Evolutionary conservation across 1,140 invertebrate genomes (phyloP).

Genomic region (Camponotus pennsylvanicus): DNA sequence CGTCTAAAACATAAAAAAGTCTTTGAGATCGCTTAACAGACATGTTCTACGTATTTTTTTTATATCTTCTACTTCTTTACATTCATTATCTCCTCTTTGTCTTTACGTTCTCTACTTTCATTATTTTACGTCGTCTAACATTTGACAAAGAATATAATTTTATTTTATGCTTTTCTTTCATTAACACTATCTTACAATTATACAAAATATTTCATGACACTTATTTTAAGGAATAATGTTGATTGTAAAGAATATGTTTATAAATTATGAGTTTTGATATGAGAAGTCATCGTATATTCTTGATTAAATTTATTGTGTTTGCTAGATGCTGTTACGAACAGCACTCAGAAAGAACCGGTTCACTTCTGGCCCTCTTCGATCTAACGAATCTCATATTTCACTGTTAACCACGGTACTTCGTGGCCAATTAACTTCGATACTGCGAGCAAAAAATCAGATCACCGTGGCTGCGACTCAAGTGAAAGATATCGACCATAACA

Average conservation of each 20-base stretch:
- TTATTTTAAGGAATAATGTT: neutral
- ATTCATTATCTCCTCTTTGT: neutral
- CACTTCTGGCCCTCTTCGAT: conserved; percentile 46
- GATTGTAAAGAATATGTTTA: neutral
- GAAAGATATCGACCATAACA: conserved; percentile 10
- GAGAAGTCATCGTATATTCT: neutral
- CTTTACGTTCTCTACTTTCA: conserved; percentile 21
- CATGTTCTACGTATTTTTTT: too few relatives aligned
- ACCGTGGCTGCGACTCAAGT: conserved; percentile 17
- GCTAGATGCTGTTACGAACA: conserved; percentile 23
- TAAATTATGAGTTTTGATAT: neutral
- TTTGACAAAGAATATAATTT: conserved; percentile 1
- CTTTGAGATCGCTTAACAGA: neutral
- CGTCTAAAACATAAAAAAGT: conserved; percentile 13
- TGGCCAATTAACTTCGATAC: conserved; percentile 59
- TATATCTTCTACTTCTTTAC: neutral
- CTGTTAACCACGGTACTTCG: conserved; percentile 55
- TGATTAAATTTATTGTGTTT: conserved; percentile 20
- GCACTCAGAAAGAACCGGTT: conserved; percentile 52
- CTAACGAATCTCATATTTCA: conserved; percentile 67
- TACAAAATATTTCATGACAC: neutral
- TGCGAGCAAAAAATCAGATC: conserved; percentile 53
- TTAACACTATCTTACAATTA: neutral
- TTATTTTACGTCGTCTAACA: conserved; percentile 20
- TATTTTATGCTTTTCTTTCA: neutral